Conservation (phyloP, 2,797 vertebrate genomes). For the Pseudotriccus pelzelni region DNA sequence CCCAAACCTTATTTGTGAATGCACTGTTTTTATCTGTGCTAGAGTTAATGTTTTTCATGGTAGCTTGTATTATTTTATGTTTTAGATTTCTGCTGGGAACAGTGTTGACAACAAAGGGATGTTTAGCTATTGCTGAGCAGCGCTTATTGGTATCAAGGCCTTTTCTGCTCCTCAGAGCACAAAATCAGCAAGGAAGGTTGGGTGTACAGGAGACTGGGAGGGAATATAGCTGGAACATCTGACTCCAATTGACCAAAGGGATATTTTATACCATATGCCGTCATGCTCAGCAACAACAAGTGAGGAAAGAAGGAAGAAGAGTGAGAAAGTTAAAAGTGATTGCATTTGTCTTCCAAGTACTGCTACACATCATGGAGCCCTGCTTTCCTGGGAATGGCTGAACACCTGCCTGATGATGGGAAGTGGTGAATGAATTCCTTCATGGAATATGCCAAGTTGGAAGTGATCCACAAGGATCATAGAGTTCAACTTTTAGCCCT, state of each 20-base stretch:
- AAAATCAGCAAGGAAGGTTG: not conserved
- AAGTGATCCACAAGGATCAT: not conserved
- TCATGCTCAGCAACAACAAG: not conserved
- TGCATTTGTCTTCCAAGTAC: not conserved
- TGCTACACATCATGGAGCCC: not conserved
- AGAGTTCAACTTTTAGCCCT: not conserved
- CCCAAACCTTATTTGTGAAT: not conserved
- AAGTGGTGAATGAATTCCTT: not conserved
- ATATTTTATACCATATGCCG: not conserved
- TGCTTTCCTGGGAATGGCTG: not conserved
- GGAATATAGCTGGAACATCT: not conserved
- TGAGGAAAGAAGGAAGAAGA: not conserved
- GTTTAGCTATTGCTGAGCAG: too few species aligned
- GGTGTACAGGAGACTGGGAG: not conserved
- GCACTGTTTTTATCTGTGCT: not conserved
- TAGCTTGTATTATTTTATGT: not conserved
- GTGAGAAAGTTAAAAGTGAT: not conserved
- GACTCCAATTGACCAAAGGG: not conserved
- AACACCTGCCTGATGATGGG: not conserved
- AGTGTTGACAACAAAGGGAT: too few species aligned
- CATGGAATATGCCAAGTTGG: not conserved
- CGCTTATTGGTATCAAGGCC: not conserved
- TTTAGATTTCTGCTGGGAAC: not conserved
- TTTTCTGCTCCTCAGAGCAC: not conserved
- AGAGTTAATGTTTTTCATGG: not conserved